These are phyloP conservation scores for Echinometra lucunter DNA, from an alignment of 53 echinoderm and acorn worm genomes.

Conservation along the genomic window DNA sequence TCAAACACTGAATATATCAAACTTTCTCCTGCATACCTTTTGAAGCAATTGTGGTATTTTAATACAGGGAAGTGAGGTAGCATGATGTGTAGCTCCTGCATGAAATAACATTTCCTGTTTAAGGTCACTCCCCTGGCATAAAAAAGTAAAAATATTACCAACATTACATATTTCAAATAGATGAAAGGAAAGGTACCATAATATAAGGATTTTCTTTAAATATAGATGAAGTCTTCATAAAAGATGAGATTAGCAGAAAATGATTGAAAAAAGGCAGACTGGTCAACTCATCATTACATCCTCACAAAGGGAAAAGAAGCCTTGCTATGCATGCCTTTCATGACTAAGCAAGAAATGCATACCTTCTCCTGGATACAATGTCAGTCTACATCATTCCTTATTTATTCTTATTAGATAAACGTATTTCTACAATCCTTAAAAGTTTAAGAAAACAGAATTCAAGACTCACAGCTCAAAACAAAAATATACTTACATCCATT, in stretches of 20 bases:
- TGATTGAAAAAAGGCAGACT: not conserved
- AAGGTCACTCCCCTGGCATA: slow-evolving; percentile 73
- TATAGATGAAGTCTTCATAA: not conserved
- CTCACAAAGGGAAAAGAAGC: too few relatives aligned
- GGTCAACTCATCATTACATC: not conserved
- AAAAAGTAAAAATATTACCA: not conserved
- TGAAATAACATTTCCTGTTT: slow-evolving; percentile 79
- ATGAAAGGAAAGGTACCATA: not conserved
- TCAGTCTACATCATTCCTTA: not conserved
- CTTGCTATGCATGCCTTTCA: not conserved
- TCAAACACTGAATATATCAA: not conserved
- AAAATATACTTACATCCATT: slow-evolving; percentile 4
- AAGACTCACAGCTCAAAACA: too few relatives aligned
- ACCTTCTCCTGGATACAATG: not conserved
- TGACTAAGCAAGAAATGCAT: not conserved
- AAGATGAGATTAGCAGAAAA: not conserved
- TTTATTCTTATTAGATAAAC: not conserved
- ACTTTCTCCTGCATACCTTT: slow-evolving; percentile 62
- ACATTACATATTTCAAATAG: not conserved
- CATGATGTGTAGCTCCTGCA: slow-evolving; percentile 77
- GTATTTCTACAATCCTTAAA: not conserved
- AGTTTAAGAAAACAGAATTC: not conserved
- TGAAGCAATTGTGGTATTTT: slow-evolving; percentile 72
- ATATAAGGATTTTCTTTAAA: too few relatives aligned
- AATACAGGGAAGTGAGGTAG: slow-evolving; percentile 55